phyloP scores from a whole-genome alignment of 2,888 invertebrate species.

The Pilophorus perplexus region DNA sequence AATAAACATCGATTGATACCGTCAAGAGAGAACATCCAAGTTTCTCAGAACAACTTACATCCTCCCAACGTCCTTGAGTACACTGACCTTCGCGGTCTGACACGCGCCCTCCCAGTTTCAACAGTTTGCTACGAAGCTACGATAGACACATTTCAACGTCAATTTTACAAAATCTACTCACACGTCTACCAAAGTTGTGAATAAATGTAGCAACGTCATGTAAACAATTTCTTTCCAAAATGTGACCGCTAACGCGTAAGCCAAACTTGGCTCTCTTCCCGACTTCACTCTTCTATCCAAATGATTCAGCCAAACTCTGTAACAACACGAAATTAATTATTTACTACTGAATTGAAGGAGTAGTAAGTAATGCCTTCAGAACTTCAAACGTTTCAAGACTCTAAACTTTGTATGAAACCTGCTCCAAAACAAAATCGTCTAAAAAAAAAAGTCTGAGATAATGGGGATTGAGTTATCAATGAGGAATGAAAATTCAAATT shows the following conservation, averaged over 20 bases:
- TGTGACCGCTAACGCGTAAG: not conserved
- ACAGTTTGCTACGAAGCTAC: no score
- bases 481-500: no score
- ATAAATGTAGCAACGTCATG: constrained; percentile 8
- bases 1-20: not conserved
- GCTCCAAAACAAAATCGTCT: no score
- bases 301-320: constrained; percentile 26
- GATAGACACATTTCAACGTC: no score
- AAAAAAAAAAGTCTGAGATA: no score
- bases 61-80: not conserved
- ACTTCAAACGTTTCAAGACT: no score
- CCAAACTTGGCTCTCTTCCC: not conserved
- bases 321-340: not conserved
- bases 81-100: not conserved
- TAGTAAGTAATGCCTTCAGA: not conserved
- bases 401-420: no score
- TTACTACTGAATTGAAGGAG: not conserved
- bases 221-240: constrained; percentile 2
- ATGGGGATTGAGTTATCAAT: no score
- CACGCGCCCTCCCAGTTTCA: not conserved
- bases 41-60: no score
- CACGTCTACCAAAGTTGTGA: constrained; percentile 11
- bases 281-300: not conserved
- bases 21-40: not conserved
- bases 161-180: no score